Evolutionary conservation across 1,140 invertebrate species (phyloP).

Genomic region (Danaus melanippus): DNA sequence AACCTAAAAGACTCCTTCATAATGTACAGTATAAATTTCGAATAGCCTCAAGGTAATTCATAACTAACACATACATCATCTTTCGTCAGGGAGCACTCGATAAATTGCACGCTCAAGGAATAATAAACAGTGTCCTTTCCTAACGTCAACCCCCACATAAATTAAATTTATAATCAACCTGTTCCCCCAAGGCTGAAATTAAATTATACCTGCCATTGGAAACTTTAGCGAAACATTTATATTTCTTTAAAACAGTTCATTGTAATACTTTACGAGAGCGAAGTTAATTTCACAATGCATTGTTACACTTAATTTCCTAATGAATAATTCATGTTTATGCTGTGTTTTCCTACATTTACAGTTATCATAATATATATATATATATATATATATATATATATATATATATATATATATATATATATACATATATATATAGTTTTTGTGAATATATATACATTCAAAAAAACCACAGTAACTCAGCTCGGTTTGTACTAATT

Average conservation of each 20-base stretch:
- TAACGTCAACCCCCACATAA: constrained; percentile 52
- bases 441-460: too few relatives aligned
- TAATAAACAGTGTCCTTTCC: constrained; percentile 38
- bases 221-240: constrained; percentile 52
- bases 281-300: too few relatives aligned
- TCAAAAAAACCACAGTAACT: neutral
- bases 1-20: too few relatives aligned
- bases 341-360: constrained; percentile 8
- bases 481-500: too few relatives aligned
- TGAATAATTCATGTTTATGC: neutral
- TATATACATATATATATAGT: too few relatives aligned
- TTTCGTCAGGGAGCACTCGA: constrained; percentile 38
- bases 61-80: constrained; percentile 19
- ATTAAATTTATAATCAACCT: constrained; percentile 66
- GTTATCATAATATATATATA: constrained; percentile 13
- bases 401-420: too few relatives aligned
- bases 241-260: constrained; percentile 25
- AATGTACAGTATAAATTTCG: too few relatives aligned
- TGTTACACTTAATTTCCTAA: too few relatives aligned
- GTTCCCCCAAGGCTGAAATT: constrained; percentile 49
- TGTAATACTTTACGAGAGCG: too few relatives aligned
- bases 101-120: constrained; percentile 49
- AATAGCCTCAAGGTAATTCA: too few relatives aligned
- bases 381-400: too few relatives aligned
- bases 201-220: constrained; percentile 54